Base-by-base conservation (phyloP, 2,797 vertebrate genomes). In the Psittacula derbiana region DNA sequence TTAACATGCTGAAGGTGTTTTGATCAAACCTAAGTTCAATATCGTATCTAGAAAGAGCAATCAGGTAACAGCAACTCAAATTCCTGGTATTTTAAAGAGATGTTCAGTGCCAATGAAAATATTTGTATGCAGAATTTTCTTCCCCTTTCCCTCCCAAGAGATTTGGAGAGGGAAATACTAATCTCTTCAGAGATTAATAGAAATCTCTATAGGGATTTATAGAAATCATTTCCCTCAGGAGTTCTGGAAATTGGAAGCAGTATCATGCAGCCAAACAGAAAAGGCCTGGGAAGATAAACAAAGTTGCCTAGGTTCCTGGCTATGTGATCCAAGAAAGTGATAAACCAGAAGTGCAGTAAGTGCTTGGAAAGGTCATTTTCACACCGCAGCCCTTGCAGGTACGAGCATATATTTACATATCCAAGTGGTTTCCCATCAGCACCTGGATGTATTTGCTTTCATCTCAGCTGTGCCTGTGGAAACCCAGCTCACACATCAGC, bases 51-150 rank as follows among this genome's bases (percentile, higher is more conserved):
- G 16, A 53, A 60, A 52, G 28, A 43, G 12, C 16, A 19, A 3
- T 33, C 0, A 0, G 4, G 16, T 53, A 14, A 19, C 17, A n/a
- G n/a, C n/a, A 41, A 6, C 14, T 60, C 21, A 6, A 6, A 5
- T 57, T 30, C 36, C 30, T 47, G 16, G 1, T 31, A 5, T 27
- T 71, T 74, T 80, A 50, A 58, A 60, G 36, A 25, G 41, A 11
- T 25, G 4, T 4, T 57, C 28, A 40, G 11, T 74, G 40, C 28
- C 50, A 62, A 33, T 38, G 53, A 18, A 61, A 85, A 20, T 76
- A 17, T 43, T 71, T 1, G 1, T 38, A 20, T 24, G 11, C 1
- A 0, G n/a, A 14, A 27, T 27, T 49, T 76, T 61, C 21, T 64
- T 36, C 3, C 14, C 4, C 2, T 12, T 18, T 9, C 2, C 2